phyloP scores from a whole-genome alignment of 2,113 vertebrate genomes.

The Gavia stellata region DNA sequence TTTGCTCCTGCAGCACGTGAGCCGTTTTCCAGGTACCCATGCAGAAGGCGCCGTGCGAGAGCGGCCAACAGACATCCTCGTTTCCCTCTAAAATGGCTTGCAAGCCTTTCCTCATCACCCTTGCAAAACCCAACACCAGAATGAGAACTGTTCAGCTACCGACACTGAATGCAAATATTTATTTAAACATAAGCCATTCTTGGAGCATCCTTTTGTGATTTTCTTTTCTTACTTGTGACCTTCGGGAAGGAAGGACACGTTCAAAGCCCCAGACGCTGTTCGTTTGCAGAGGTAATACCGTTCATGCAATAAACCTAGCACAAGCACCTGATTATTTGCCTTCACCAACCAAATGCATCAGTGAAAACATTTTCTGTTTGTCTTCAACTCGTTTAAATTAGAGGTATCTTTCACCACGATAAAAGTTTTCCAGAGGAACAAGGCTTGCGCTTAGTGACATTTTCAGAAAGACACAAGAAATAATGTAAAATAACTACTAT shows the following conservation, averaged over 20 bases:
- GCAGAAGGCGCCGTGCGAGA: neutral
- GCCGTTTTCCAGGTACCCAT: neutral
- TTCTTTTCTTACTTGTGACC: neutral
- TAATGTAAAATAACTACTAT: neutral
- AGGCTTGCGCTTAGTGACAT: neutral
- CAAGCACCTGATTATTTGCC: neutral
- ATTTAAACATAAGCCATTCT: neutral
- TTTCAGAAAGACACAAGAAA: neutral
- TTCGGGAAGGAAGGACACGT: neutral
- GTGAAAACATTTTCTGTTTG: neutral
- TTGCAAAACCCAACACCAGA: neutral
- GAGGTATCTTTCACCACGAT: neutral
- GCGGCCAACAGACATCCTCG: neutral
- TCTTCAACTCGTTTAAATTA: neutral
- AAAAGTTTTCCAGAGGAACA: neutral
- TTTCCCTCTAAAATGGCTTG: neutral
- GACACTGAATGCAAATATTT: fast-evolving
- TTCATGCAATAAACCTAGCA: neutral
- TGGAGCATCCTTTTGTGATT: neutral
- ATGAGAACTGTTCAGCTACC: neutral
- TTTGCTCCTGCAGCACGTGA: neutral
- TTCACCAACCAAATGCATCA: neutral
- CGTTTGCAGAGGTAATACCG: neutral
- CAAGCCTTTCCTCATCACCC: neutral
- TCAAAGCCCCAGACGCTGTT: neutral